Evolutionary conservation across 2,113 vertebrate species (phyloP).

Genomic region (Phaethon lepturus): DNA sequence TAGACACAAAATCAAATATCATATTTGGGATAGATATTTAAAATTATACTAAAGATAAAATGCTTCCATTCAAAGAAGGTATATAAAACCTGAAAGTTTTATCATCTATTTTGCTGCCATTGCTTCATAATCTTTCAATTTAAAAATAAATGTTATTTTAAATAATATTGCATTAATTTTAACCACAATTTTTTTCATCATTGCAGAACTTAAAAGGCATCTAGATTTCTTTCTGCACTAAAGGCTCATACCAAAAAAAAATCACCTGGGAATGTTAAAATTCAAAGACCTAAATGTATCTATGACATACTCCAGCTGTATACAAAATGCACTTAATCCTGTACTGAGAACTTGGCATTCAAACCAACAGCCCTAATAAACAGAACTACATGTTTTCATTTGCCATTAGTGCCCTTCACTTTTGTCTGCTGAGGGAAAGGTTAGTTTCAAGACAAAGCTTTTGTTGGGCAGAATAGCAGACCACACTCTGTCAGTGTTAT

Average conservation of each 20-base stretch:
- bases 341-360: conserved; percentile 44
- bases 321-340: conserved; percentile 43
- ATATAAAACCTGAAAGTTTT: not conserved
- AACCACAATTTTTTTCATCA: not conserved
- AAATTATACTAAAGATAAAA: not conserved
- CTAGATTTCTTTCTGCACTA: not conserved
- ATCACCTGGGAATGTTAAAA: conserved; percentile 54
- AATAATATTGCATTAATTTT: not conserved
- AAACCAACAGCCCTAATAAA: conserved; percentile 35
- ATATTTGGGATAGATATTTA: not conserved
- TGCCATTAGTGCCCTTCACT: conserved; percentile 30
- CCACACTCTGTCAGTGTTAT: conserved; percentile 56
- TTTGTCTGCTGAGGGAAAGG: conserved; percentile 21
- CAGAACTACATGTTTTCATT: conserved; percentile 35
- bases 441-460: conserved; percentile 39
- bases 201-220: not conserved
- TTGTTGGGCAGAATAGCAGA: conserved; percentile 30
- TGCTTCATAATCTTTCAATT: not conserved
- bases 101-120: not conserved
- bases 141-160: not conserved
- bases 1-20: not conserved
- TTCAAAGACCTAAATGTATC: conserved; percentile 50
- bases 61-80: not conserved
- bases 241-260: not conserved
- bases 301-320: conserved; percentile 68